These are phyloP conservation scores for Aelia acuminata DNA, from an alignment of 2,888 invertebrate genomes.

Conservation along the genomic window DNA sequence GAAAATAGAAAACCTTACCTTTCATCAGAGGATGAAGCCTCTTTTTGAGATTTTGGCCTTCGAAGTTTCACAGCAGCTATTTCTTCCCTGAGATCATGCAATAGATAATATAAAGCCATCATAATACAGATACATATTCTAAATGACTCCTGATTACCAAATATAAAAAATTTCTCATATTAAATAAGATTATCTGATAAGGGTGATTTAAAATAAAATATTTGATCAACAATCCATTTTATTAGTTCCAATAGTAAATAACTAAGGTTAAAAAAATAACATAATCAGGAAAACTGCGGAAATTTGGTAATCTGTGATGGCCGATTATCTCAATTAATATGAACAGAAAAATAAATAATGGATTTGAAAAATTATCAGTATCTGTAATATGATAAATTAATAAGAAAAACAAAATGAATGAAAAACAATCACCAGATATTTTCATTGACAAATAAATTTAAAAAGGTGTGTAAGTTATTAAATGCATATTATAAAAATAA, in stretches of 20 bases:
- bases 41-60: constrained; percentile 63
- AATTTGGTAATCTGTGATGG: neutral
- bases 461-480: constrained; percentile 56
- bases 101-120: constrained; percentile 55
- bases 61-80: constrained; percentile 65
- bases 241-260: neutral
- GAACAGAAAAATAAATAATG: neutral
- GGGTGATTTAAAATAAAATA: neutral
- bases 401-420: constrained; percentile 32
- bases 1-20: constrained; percentile 61
- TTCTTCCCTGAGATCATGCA: constrained; percentile 64
- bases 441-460: constrained; percentile 51
- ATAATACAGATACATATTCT: constrained; percentile 57
- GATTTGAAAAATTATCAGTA: constrained; percentile 15
- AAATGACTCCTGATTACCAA: neutral
- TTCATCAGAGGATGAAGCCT: constrained; percentile 63
- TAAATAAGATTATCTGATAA: neutral
- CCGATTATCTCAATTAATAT: neutral
- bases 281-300: neutral
- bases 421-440: constrained; percentile 53
- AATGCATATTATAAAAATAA: constrained; percentile 40
- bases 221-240: neutral
- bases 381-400: constrained; percentile 58
- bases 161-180: neutral
- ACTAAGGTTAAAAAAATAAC: neutral